These are phyloP conservation scores for Echeneis naucrates DNA, from an alignment of 2,797 vertebrate genomes.

Conservation along the genomic window DNA sequence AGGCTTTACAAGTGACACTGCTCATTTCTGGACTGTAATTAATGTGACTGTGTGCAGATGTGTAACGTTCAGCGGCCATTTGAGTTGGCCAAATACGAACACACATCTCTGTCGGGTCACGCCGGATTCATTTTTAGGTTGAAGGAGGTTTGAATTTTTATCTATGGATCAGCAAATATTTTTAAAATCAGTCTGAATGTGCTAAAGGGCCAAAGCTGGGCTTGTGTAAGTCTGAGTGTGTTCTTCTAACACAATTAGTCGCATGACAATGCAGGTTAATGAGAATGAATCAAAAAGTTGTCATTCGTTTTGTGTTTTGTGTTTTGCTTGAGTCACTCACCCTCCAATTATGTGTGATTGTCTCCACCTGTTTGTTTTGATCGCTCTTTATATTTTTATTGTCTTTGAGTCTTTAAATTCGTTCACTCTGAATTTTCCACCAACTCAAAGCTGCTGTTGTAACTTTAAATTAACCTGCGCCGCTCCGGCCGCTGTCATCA, in stretches of 20 bases:
- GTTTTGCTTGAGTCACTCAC: not conserved
- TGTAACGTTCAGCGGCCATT: conserved; percentile 14
- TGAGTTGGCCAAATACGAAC: conserved; percentile 16
- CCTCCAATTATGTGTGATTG: not conserved
- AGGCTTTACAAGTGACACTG: conserved; percentile 29
- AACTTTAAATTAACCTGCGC: conserved; percentile 1
- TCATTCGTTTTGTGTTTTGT: not conserved
- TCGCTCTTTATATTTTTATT: conserved; percentile 24
- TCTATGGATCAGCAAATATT: no score
- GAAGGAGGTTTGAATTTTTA: no score
- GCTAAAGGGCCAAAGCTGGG: no score
- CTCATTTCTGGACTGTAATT: conserved; percentile 65
- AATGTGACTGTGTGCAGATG: conserved; percentile 46
- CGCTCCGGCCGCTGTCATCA: conserved; percentile 14
- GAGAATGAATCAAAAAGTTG: not conserved
- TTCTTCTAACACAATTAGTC: no score
- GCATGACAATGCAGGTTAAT: no score
- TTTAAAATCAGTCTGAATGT: no score
- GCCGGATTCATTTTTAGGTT: no score
- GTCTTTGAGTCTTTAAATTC: conserved; percentile 18
- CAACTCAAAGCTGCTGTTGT: not conserved
- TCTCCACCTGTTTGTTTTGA: conserved; percentile 1
- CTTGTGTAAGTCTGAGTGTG: no score
- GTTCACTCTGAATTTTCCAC: conserved; percentile 7
- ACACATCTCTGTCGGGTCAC: no score